Evolutionary conservation across 2,888 invertebrate species (phyloP), one percentile per base, ranked within the genome.

Genomic region (Hirtodrosophila confusa): DNA sequence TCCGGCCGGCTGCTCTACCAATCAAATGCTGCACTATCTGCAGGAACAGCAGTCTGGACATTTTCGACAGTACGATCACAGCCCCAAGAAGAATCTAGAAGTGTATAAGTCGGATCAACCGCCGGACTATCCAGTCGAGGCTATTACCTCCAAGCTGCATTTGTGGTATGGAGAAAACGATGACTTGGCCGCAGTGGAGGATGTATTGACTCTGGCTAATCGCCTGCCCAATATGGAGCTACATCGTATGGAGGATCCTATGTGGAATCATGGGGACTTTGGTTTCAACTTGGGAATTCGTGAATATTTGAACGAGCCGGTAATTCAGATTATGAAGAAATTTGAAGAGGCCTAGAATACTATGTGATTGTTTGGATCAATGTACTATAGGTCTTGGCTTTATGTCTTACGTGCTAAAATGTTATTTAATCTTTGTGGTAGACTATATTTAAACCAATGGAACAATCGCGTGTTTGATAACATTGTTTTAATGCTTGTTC

Each of bases 131-230:
- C 75, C 78, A 0, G 69, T 90, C 8, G 75, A 86, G 24, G 24
- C 55, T 0, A 88, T 90, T 11, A 74, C 58, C 0, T 62, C 84
- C 0, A 7, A 66, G n/a, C n/a, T 84, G 11, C 87, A 89, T 41
- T 45, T 89, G 44, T 89, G 89, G 82, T 89, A 88, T 61, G 75
- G 84, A 4, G 88, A 88, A 23, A 89, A 75, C 44, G 90, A 90
- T 48, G 11, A 27, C 0, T 40, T 86, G 69, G 89, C 87, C 8
- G 89, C 86, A 5, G 86, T 89, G 0, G 73, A 60, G 29, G 89
- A 89, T 72, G 89, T 89, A 0, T 10, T 60, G 31, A 55, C 61
- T 4, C 54, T 90, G 29, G 70, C 77, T 0, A 23, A 33, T 0
- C 65, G 75, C 0, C 37, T 89, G 40, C 86, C 88, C 8, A 88